Percentiles rank a stretch among this genome's conserved stretches.
Evolutionary conservation across 37 sponge, comb jelly and placozoan genomes (phyloP).

Genomic region (Mnemiopsis leidyi): DNA sequence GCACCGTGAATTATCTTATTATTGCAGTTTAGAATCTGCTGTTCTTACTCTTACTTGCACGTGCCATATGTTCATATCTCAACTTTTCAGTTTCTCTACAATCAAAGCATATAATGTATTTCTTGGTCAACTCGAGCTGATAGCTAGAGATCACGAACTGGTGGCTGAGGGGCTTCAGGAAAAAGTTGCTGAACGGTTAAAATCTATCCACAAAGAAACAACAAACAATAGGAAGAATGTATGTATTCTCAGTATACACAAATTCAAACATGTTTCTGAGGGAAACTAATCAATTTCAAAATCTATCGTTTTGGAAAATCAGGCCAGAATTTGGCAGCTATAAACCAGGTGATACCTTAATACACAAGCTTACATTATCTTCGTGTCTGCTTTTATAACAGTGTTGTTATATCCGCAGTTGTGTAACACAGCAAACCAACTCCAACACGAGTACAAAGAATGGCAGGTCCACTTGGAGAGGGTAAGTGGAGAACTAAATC

Average conservation of each 20-base stretch:
- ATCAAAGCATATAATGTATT: conserved; percentile 30
- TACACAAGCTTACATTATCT: too few species aligned
- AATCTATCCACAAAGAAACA: conserved; percentile 12
- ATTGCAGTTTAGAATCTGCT: too few species aligned
- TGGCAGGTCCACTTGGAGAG: conserved; percentile 37
- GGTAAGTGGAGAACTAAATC: not conserved
- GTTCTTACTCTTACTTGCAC: too few species aligned
- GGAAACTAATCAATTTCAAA: too few species aligned
- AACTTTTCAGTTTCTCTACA: conserved; percentile 61
- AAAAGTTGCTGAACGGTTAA: conserved; percentile 44
- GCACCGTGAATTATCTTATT: too few species aligned
- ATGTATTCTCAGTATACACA: too few species aligned
- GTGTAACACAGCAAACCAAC: conserved; percentile 35
- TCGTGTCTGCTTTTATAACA: too few species aligned
- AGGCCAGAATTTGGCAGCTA: too few species aligned
- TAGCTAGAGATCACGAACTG: conserved; percentile 43
- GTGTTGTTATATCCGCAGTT: not conserved
- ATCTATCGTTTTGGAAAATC: too few species aligned
- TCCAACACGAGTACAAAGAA: conserved; percentile 58
- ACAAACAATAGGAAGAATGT: conserved; percentile 61
- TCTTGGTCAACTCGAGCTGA: not conserved
- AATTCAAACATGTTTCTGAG: too few species aligned
- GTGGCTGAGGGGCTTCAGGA: conserved; percentile 12
- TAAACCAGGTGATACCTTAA: too few species aligned
- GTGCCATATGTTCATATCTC: too few species aligned